Base-by-base conservation (phyloP, 2,797 vertebrate genomes). In the Cossypha dichroa region DNA sequence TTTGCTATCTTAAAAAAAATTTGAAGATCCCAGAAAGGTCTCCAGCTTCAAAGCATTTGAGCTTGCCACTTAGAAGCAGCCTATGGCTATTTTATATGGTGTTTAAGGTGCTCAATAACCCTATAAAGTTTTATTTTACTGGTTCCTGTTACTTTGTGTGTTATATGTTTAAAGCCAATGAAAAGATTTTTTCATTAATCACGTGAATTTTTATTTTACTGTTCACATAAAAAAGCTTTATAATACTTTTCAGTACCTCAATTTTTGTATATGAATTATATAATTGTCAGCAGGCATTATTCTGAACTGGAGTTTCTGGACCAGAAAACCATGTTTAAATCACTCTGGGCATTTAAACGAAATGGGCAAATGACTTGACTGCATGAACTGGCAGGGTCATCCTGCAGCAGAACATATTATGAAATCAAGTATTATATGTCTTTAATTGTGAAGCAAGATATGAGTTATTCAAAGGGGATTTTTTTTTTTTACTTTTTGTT, bases 61-160 rank as follows among this genome's bases (percentile, higher is more conserved):
- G 19, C 70, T 36, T 60, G 31, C 22, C 25, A 40, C 22, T 70
- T 67, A 70, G 49, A 40, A 92, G 56, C 46, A 78, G 26, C 64
- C n/a, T 75, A 3, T 59, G 23, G 41, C 60, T 45, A 14, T 62
- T 94, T 93, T 72, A 52, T 56, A 25, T 46, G 36, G 48, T 70
- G 75, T 87, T 91, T 76, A 74, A 90, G 92, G 43, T 72, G 59
- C 55, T 94, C 59, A 68, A 59, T 75, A 95, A 77, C 67, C 54
- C 38, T 62, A 72, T 92, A 51, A 95, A 80, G 8, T 88, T 96
- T 83, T 85, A 51, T 73, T 96, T 94, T 88, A 95, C 78, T 72
- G 49, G 40, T 85, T 81, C 11, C 40, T 64, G 45, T 66, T 93
- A 90, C 60, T 80, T 91, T 80, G 33, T 77, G 51, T 70, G 67